phyloP scores from a whole-genome alignment of 1,140 invertebrate species.

The Sinella curviseta region DNA sequence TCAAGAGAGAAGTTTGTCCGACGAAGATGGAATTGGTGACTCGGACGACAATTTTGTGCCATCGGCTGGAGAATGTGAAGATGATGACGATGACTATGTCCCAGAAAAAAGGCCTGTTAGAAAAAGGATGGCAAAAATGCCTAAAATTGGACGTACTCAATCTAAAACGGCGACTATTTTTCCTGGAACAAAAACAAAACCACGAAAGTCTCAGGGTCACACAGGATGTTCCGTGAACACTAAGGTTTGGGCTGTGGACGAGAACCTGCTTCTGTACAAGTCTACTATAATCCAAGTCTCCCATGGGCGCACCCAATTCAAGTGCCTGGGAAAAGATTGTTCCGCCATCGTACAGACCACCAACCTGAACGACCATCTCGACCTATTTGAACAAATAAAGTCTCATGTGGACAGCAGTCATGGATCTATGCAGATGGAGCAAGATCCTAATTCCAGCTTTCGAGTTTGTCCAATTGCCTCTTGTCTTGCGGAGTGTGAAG shows the following conservation, averaged over 20 bases:
- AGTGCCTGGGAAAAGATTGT: neutral
- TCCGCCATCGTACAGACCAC: neutral
- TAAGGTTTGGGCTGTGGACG: neutral
- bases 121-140: neutral
- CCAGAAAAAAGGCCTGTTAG: neutral
- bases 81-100: neutral
- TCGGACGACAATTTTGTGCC: neutral
- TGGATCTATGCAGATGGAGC: neutral
- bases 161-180: too few relatives aligned
- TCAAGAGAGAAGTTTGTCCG: neutral
- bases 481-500: neutral
- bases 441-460: neutral
- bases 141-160: too few relatives aligned
- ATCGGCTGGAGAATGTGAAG: neutral
- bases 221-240: too few relatives aligned
- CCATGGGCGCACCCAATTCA: neutral
- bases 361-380: neutral
- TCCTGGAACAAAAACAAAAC: neutral
- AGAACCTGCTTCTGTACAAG: neutral
- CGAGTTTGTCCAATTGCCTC: neutral
- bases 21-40: too few relatives aligned
- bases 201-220: neutral
- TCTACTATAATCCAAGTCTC: neutral
- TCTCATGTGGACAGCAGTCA: neutral
- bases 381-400: neutral